Percentiles rank a stretch among this genome's conserved stretches.
These are phyloP conservation scores for Symphodus melops DNA, from an alignment of 2,113 vertebrate species.

Conservation along the genomic window DNA sequence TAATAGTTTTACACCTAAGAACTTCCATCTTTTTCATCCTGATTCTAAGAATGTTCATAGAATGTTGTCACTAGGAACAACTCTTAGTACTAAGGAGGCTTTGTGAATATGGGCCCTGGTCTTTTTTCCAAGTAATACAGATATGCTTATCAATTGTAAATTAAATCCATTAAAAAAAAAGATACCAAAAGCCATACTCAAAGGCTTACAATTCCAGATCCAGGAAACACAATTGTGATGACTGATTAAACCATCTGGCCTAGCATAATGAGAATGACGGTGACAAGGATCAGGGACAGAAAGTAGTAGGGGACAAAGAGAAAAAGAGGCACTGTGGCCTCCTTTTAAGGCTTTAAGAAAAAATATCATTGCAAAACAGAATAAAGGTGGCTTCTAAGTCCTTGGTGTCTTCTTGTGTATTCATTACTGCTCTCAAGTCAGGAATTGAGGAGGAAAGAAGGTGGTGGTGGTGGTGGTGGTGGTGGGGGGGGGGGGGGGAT, in stretches of 20 bases:
- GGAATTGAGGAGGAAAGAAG: slow-evolving; percentile 1
- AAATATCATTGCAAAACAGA: slow-evolving; percentile 10
- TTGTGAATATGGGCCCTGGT: too few relatives aligned
- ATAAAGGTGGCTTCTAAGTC: slow-evolving; percentile 11
- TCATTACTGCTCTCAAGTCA: slow-evolving; percentile 66
- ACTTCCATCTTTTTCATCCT: too few relatives aligned
- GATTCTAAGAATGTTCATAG: too few relatives aligned
- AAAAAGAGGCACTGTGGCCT: not conserved
- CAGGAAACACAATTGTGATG: slow-evolving; percentile 19
- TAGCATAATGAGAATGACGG: not conserved
- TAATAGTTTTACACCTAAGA: too few relatives aligned
- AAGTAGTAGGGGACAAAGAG: slow-evolving; percentile 13
- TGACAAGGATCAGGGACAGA: not conserved
- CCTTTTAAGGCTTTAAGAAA: slow-evolving; percentile 30
- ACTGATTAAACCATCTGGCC: slow-evolving; percentile 14
- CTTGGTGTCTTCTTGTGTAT: slow-evolving; percentile 14
- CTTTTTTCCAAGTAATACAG: slow-evolving; percentile 70
- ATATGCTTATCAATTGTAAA: slow-evolving; percentile 68
- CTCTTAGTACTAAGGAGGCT: too few relatives aligned
- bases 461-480: too few relatives aligned
- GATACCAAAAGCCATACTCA: slow-evolving; percentile 10
- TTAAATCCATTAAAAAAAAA: slow-evolving; percentile 53
- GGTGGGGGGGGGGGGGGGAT: not conserved
- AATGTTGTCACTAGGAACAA: too few relatives aligned
- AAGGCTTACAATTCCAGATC: slow-evolving; percentile 62